phyloP scores from a whole-genome alignment of 2,113 vertebrate species.

The Aptenodytes forsteri region DNA sequence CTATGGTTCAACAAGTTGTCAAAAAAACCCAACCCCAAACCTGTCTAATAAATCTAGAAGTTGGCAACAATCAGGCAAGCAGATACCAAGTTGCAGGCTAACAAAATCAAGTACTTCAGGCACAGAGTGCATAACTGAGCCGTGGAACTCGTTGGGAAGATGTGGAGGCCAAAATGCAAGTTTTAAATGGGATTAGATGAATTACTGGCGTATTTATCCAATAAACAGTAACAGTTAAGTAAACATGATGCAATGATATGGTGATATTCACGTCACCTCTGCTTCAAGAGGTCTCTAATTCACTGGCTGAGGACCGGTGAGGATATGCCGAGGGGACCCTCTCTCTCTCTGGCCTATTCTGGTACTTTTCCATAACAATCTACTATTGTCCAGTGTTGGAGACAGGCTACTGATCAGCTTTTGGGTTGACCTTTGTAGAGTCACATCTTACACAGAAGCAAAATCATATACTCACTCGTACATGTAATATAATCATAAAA shows the following conservation, averaged over 20 bases:
- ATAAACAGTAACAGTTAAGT: neutral
- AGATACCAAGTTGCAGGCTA: neutral
- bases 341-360: neutral
- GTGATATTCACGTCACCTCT: neutral
- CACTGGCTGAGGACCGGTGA: neutral
- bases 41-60: neutral
- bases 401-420: neutral
- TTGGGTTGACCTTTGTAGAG: neutral
- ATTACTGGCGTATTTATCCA: neutral
- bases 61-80: neutral
- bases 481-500: neutral
- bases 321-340: neutral
- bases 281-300: neutral
- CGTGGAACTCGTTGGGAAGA: neutral
- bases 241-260: rapidly evolving
- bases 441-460: neutral
- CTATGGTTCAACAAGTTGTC: rapidly evolving
- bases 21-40: rapidly evolving
- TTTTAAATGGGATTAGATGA: neutral
- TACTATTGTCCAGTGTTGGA: neutral
- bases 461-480: neutral
- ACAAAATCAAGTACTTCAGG: neutral
- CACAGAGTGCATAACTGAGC: neutral
- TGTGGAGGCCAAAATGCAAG: neutral
- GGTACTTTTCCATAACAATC: neutral